A percentile compares a stretch with the other conserved stretches of the same genome.
phyloP scores from a whole-genome alignment of 1,140 invertebrate species.

The Atta cephalotes region DNA sequence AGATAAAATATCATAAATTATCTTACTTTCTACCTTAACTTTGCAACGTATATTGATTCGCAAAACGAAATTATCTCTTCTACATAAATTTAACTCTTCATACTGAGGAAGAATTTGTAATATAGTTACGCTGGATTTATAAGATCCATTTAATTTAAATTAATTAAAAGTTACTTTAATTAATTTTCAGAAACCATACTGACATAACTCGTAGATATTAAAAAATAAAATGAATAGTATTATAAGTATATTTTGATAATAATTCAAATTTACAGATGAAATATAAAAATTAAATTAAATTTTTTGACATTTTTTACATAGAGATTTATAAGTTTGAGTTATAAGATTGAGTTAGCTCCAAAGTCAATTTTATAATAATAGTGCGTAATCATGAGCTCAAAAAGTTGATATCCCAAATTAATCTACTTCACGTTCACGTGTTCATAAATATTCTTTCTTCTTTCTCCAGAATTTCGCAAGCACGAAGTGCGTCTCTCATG shows the following conservation, averaged over 20 bases:
- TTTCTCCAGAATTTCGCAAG: conserved; percentile 42
- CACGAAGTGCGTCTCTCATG: conserved; percentile 45
- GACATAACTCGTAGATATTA: too few species aligned
- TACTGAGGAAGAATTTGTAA: too few species aligned
- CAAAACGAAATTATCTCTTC: neutral
- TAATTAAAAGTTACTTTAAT: neutral
- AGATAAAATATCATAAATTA: neutral
- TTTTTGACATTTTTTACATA: too few species aligned
- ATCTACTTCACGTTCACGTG: neutral
- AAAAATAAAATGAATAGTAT: too few species aligned
- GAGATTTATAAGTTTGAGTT: too few species aligned
- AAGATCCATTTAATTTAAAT: too few species aligned
- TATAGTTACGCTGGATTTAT: too few species aligned
- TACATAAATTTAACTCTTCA: too few species aligned
- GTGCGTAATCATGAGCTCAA: neutral
- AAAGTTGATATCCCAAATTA: neutral
- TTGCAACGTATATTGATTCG: neutral
- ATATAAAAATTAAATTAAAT: too few species aligned
- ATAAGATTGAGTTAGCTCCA: too few species aligned
- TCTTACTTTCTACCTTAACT: neutral
- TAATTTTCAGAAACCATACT: neutral
- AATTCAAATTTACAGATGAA: too few species aligned
- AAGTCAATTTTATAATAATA: neutral
- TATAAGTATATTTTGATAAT: too few species aligned
- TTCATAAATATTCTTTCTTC: neutral